Base-by-base conservation (phyloP, 2,888 invertebrate genomes). In the Drepana falcataria region DNA sequence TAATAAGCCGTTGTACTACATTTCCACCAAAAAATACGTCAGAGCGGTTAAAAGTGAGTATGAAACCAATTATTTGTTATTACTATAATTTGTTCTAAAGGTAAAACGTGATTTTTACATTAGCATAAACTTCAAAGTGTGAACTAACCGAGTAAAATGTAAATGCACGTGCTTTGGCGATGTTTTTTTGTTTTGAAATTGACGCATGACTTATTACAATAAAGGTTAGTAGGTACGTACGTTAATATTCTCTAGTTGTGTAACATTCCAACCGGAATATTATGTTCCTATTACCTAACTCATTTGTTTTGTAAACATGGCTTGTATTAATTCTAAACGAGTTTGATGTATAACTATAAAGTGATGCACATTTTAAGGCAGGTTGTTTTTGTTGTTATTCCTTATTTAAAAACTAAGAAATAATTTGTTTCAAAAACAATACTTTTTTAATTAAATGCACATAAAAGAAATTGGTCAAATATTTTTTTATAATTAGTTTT, bases 301-400 rank as follows among this genome's bases (percentile, higher is more conserved):
- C 52, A 44, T 35, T 52, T 55, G 52, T 48, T 34, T 48, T 48
- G 41, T 51, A 51, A 44, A 51, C 41, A 48, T 41, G 35, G 3
- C 21, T 5, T 9, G n/a, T 44, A 47, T 9, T 47, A 7, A 35
- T 37, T 48, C 35, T 48, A 48, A 21, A 21, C 21, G 21, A 21
- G 21, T 21, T 21, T 21, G 21, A 21, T 21, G 21, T 21, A 21
- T 21, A 21, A 21, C 21, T 21, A 21, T 21, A 21, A 21, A 21
- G 21, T 21, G 21, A 21, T 21, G 21, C 21, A 21, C 21, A 21
- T 21, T 21, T 21, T 21, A 21, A 21, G 1, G 21, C 21, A 21
- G 21, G 21, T 21, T 21, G 1, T 21, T 21, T 21, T 21, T 21
- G 21, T 21, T 21, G 21, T 21, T 21, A 21, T 21, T 21, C 21